Evolutionary conservation across 2,113 vertebrate genomes (phyloP), one percentile per base, ranked within the genome.

Genomic region (Leuciscus idus): DNA sequence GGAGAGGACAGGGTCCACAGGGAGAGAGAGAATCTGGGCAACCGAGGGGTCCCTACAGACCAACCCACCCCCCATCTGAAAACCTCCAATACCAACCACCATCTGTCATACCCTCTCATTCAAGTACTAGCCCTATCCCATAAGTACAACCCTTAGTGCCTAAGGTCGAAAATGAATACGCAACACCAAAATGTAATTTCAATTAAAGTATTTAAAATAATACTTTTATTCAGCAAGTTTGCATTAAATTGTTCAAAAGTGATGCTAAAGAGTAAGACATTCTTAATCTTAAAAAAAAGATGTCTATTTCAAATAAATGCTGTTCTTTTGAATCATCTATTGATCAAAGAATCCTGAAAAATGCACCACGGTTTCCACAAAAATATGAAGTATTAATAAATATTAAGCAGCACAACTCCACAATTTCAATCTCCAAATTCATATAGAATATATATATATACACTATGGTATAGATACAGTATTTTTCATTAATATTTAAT

Each of bases 31-130:
- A 70, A 46, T 70, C 36, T 61, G 28, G 52, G 75, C 66, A 84
- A 72, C 79, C 59, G 19, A 55, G 48, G 2, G 11, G 57, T 85
- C 83, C 75, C 76, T 83, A 15, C 39, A 87, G 66, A 83, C 66
- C 7, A 64, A 12, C 28, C 50, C 48, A 36, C 61, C 64, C 52
- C 62, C n/a, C 8, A 85, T 48, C 8, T 21, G 15, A 81, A 89
- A 86, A 76, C 55, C 55, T 33, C 57, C 70, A 82, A 84, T 75
- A 39, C 74, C 74, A 78, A 33, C 61, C 26, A 70, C 87, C 86
- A 87, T 89, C 84, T 89, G 89, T 70, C 73, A 85, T 83, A 70
- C 66, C 73, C 52, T 64, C 21, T 57, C 61, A 39, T 81, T 55
- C 66, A 66, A 75, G 52, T 55, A 55, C 52, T 55, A 19, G 52